phyloP scores from a whole-genome alignment of 2,113 vertebrate species.

The Dicrurus megarhynchus region DNA sequence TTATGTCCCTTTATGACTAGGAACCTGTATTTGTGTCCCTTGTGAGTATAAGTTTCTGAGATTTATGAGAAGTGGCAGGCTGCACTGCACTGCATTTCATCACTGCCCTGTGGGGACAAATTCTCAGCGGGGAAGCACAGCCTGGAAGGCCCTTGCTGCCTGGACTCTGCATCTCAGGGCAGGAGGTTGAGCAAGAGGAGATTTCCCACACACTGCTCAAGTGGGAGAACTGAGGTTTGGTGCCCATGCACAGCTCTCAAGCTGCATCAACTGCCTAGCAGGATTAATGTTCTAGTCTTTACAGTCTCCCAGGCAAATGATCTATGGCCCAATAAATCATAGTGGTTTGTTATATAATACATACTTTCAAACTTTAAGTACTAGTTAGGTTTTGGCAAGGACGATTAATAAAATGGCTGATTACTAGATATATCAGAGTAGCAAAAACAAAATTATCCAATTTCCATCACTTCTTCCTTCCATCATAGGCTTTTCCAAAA shows the following conservation, averaged over 20 bases:
- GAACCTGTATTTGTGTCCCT: neutral
- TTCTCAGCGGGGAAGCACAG: fast-evolving
- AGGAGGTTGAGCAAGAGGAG: neutral
- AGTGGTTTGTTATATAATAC: neutral
- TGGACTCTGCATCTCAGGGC: neutral
- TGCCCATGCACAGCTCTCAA: neutral
- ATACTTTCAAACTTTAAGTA: neutral
- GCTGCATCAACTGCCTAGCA: neutral
- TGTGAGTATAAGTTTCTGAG: neutral
- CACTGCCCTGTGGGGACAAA: neutral
- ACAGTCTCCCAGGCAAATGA: neutral
- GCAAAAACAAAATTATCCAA: neutral
- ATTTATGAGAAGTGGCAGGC: neutral
- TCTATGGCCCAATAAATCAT: neutral
- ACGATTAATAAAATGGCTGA: neutral
- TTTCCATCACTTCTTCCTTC: neutral
- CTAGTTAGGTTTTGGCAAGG: neutral
- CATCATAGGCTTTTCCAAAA: neutral
- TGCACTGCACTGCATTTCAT: neutral
- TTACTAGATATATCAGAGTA: neutral
- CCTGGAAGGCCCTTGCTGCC: neutral
- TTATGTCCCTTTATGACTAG: neutral
- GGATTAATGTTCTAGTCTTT: neutral
- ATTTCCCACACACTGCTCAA: neutral
- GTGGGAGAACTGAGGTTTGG: neutral